Conservation (phyloP, 2,797 vertebrate species). For the Lithobates pipiens region DNA sequence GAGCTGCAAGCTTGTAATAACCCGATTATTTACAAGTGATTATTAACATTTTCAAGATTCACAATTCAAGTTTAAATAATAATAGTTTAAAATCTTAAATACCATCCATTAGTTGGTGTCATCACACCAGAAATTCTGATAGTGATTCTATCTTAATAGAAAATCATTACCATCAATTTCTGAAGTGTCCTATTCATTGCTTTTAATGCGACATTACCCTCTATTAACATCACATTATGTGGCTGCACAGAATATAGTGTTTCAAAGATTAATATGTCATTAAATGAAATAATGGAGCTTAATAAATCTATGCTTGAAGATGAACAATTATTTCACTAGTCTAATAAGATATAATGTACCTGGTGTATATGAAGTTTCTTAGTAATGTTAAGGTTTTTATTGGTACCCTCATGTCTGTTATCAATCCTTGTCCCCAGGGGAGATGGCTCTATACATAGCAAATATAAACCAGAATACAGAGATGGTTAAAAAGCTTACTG, state of each 20-base stretch:
- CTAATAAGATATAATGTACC: constrained; percentile 19
- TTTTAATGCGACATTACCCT: constrained; percentile 43
- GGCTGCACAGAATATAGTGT: constrained; percentile 28
- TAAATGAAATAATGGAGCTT: constrained; percentile 14
- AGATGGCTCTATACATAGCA: constrained; percentile 60
- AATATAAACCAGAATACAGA: constrained; percentile 59
- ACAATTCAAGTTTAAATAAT: constrained; percentile 33
- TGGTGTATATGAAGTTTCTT: constrained; percentile 6
- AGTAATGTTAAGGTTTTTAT: constrained; percentile 18
- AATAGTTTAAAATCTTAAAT: constrained; percentile 8
- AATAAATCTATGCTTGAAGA: constrained; percentile 32
- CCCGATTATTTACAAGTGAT: constrained; percentile 2
- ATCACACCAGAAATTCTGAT: constrained; percentile 10
- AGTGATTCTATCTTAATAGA: constrained; percentile 40
- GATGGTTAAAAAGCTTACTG: constrained; percentile 58
- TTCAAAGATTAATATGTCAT: constrained; percentile 38
- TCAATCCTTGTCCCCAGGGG: constrained; percentile 37
- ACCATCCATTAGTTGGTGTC: constrained; percentile 20
- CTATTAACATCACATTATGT: constrained; percentile 48
- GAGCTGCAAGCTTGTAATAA: neutral
- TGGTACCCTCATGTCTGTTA: constrained; percentile 17
- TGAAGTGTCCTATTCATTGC: constrained; percentile 35
- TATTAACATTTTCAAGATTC: constrained; percentile 21
- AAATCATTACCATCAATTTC: constrained; percentile 41
- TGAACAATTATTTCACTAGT: constrained; percentile 33